These are phyloP conservation scores for Porphyrio hochstetteri DNA, from an alignment of 2,113 vertebrate genomes.

Conservation along the genomic window DNA sequence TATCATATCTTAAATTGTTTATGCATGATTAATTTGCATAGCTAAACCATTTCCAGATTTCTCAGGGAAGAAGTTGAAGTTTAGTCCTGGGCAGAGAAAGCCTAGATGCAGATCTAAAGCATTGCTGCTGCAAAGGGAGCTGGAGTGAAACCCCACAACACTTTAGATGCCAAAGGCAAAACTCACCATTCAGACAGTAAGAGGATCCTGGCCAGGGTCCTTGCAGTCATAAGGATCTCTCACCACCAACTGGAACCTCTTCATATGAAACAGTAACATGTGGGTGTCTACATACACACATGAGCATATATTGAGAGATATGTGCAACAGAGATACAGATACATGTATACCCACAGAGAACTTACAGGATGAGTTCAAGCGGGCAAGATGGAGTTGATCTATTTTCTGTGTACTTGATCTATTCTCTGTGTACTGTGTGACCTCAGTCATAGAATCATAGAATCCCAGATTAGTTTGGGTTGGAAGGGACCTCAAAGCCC, in stretches of 20 bases:
- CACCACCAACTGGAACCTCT: rapidly evolving
- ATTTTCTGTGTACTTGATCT: not conserved
- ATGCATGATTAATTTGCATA: not conserved
- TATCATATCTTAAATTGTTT: not conserved
- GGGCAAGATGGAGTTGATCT: not conserved
- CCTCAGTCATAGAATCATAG: not conserved
- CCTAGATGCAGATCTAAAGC: not conserved
- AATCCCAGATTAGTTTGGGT: too few relatives aligned
- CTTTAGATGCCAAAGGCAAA: not conserved
- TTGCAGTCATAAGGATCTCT: rapidly evolving
- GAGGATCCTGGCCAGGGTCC: not conserved
- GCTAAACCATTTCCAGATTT: not conserved
- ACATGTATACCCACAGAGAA: not conserved
- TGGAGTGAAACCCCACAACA: not conserved
- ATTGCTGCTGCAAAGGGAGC: not conserved
- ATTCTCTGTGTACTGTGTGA: not conserved
- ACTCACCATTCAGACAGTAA: not conserved
- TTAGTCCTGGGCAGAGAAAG: not conserved
- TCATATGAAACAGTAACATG: rapidly evolving
- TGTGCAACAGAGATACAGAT: not conserved
- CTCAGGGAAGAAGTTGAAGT: not conserved
- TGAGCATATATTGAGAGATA: rapidly evolving
- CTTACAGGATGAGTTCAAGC: not conserved
- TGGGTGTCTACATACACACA: not conserved
- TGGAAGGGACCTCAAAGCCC: too few relatives aligned